Evolutionary conservation across 2,888 invertebrate species (phyloP).

Genomic region (Tipula confusa): DNA sequence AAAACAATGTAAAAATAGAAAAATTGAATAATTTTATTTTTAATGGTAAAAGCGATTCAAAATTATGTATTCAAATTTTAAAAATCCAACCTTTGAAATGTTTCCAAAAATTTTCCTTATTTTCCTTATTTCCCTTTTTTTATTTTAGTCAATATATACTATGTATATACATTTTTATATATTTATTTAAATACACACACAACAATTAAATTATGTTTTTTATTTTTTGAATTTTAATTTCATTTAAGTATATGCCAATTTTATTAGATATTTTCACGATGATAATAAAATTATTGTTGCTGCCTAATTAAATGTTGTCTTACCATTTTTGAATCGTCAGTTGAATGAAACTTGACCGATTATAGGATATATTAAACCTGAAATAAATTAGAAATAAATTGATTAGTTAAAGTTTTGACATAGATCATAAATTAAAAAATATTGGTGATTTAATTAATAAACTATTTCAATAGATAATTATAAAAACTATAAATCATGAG

Average conservation of each 20-base stretch:
- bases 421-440: too few species aligned
- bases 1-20: background rate
- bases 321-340: conserved; percentile 1
- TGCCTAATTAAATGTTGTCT: background rate
- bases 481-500: background rate
- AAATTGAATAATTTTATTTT: background rate
- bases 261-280: background rate
- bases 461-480: background rate
- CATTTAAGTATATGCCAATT: background rate
- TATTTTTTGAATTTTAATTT: conserved; percentile 1
- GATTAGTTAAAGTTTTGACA: too few species aligned
- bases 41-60: background rate
- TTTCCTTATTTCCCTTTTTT: background rate
- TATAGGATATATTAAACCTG: background rate
- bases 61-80: background rate
- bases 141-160: background rate
- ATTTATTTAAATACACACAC: background rate
- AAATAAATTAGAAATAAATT: background rate
- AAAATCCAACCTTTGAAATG: background rate
- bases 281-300: background rate
- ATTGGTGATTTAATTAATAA: background rate
- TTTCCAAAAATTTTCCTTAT: conserved; percentile 25
- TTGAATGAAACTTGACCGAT: background rate
- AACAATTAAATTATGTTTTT: conserved; percentile 12
- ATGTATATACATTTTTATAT: too few species aligned